Evolutionary conservation across 2,113 vertebrate genomes (phyloP).

Genomic region (Lamprologus lemairii): DNA sequence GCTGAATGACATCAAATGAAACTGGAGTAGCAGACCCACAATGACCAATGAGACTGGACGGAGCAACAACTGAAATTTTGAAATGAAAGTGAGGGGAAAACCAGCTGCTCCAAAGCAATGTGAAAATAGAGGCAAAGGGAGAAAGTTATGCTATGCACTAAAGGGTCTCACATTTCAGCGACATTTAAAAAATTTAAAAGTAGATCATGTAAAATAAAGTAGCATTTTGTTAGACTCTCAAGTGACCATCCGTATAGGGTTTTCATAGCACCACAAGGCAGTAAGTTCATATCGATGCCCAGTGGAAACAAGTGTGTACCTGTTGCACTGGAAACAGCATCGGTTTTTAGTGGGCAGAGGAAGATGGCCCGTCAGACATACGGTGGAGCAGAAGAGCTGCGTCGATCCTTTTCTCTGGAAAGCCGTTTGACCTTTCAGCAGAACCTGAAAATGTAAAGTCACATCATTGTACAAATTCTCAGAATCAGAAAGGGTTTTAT

Average conservation of each 20-base stretch:
- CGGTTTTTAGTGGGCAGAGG: slow-evolving; percentile 69
- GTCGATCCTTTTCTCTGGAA: slow-evolving; percentile 98
- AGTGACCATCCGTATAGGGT: rapidly evolving
- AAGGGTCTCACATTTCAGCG: neutral
- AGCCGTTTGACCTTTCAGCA: slow-evolving; percentile 95
- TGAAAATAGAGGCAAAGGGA: neutral
- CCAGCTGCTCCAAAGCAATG: neutral
- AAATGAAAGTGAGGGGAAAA: neutral
- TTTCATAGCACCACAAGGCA: neutral
- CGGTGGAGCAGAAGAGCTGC: slow-evolving; percentile 96
- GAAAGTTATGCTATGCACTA: neutral
- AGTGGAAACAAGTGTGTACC: slow-evolving; percentile 63
- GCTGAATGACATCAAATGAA: neutral
- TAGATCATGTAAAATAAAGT: neutral
- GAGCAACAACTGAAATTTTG: neutral
- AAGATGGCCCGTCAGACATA: slow-evolving; percentile 92
- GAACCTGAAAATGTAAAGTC: slow-evolving; percentile 34
- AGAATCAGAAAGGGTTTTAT: neutral
- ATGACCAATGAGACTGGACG: neutral
- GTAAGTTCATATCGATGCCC: neutral
- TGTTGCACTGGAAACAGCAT: slow-evolving; percentile 88
- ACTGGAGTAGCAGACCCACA: neutral
- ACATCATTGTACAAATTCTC: neutral
- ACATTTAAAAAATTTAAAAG: neutral
- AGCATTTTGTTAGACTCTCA: rapidly evolving